Conservation (phyloP, 2,888 invertebrate genomes). For the Andrena bicolor region DNA sequence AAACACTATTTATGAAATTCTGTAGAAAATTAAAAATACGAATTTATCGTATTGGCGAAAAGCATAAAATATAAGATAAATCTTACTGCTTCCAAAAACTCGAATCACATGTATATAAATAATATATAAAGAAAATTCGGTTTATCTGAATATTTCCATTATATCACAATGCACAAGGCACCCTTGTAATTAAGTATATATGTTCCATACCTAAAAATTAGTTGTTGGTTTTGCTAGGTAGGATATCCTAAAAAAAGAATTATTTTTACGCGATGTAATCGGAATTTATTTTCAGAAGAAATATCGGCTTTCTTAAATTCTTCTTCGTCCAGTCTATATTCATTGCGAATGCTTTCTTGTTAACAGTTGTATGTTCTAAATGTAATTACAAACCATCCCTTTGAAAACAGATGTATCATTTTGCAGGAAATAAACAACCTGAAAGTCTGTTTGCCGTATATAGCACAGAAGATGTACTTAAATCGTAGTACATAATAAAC, state of each 20-base stretch:
- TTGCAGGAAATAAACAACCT: constrained; percentile 32
- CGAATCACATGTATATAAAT: background rate
- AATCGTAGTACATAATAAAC: constrained; percentile 27
- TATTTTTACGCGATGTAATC: constrained; percentile 46
- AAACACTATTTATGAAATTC: background rate
- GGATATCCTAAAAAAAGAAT: constrained; percentile 41
- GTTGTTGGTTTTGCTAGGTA: constrained; percentile 21
- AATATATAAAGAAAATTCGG: constrained; percentile 5
- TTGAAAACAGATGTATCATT: constrained; percentile 27
- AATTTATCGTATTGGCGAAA: no score
- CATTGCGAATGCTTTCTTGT: constrained; percentile 31
- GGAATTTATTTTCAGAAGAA: constrained; percentile 65
- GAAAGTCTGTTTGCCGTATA: constrained; percentile 16
- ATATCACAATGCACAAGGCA: background rate
- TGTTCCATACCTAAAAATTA: background rate
- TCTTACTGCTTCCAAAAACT: background rate
- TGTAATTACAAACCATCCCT: constrained; percentile 27
- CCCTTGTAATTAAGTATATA: background rate
- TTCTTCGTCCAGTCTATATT: constrained; percentile 36
- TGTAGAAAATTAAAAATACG: background rate
- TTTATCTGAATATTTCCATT: constrained; percentile 3
- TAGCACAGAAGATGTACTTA: constrained; percentile 28
- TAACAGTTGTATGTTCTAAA: constrained; percentile 33
- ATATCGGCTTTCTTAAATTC: constrained; percentile 42
- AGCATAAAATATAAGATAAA: background rate